These are phyloP conservation scores for Steatornis caripensis DNA, from an alignment of 2,113 vertebrate genomes.

Conservation along the genomic window DNA sequence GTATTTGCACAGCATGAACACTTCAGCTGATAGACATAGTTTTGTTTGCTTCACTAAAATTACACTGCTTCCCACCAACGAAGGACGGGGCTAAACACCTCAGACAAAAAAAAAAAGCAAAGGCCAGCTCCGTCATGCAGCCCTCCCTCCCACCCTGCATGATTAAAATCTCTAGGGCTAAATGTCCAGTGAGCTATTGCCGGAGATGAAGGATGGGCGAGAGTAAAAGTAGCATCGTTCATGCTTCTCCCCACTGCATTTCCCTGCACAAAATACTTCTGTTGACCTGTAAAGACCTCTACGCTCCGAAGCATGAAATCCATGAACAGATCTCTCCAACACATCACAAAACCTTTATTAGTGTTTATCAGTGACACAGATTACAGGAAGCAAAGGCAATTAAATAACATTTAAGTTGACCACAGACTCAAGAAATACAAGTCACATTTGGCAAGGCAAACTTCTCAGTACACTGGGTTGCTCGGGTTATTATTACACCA, in stretches of 20 bases:
- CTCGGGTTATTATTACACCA: slow-evolving; percentile 54
- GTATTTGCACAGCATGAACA: fast-evolving
- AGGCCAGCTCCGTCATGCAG: background rate
- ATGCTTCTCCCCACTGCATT: background rate
- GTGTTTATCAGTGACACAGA: slow-evolving; percentile 77
- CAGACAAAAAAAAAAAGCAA: background rate
- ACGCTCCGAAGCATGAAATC: background rate
- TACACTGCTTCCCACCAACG: fast-evolving
- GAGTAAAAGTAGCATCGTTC: background rate
- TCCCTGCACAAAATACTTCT: background rate
- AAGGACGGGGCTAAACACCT: background rate
- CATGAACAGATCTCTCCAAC: slow-evolving; percentile 57
- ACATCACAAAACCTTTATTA: slow-evolving; percentile 82
- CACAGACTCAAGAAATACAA: slow-evolving; percentile 78
- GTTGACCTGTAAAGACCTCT: background rate
- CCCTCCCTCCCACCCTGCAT: background rate
- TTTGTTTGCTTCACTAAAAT: background rate
- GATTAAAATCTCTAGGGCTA: background rate
- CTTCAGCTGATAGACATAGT: fast-evolving
- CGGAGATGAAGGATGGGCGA: background rate
- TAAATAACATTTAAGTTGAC: slow-evolving; percentile 78
- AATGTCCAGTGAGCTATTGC: background rate
- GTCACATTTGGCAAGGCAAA: slow-evolving; percentile 78
- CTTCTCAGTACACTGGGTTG: slow-evolving; percentile 67
- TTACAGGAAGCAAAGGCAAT: slow-evolving; percentile 78